Evolutionary conservation across 2,113 vertebrate species (phyloP), one percentile per base, ranked within the genome.

Genomic region (Nesoenas mayeri): DNA sequence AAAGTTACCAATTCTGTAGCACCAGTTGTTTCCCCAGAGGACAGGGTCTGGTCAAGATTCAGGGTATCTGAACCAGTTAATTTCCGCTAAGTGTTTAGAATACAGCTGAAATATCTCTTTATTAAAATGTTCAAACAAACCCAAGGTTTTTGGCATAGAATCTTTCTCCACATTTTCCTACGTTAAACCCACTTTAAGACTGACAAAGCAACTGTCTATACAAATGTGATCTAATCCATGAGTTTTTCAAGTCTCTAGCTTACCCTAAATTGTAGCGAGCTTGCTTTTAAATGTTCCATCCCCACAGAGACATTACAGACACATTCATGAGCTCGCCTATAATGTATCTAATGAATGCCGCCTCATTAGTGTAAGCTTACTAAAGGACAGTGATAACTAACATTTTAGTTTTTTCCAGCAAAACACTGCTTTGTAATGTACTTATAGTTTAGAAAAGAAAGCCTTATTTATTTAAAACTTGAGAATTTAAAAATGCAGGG

Each of bases 391-490:
- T 69, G 80, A 85, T 44, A 84, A 51, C 75, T 71, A 79, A 67
- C 0, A 6, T 62, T 96, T 95, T 85, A 73, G 48, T 47, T 92
- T 83, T 94, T 95, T 96, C 88, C 85, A 89, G 71, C 75, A 93
- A 85, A 74, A 64, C 80, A 94, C 91, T 96, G 89, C 92, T 96
- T 85, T 85, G 84, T 91, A 96, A 81, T 1, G 5, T 95, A 95
- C 78, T 85, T 95, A 91, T 93, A 94, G 85, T 89, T 95, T 96
- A 96, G 95, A 89, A 93, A 94, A 88, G 69, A 95, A 97, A 97
- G 97, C 97, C 95, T 98, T 98, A 94, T 96, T 96, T 96, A 92
- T 96, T 97, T 97, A 94, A 98, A 98, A 95, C 64, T 93, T 94
- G 77, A 96, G 86, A 94, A 94, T 94, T 97, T 91, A 89, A 96